These are phyloP conservation scores for Sinocyclocheilus anophthalmus DNA, from an alignment of 2,113 vertebrate species.

Conservation along the genomic window DNA sequence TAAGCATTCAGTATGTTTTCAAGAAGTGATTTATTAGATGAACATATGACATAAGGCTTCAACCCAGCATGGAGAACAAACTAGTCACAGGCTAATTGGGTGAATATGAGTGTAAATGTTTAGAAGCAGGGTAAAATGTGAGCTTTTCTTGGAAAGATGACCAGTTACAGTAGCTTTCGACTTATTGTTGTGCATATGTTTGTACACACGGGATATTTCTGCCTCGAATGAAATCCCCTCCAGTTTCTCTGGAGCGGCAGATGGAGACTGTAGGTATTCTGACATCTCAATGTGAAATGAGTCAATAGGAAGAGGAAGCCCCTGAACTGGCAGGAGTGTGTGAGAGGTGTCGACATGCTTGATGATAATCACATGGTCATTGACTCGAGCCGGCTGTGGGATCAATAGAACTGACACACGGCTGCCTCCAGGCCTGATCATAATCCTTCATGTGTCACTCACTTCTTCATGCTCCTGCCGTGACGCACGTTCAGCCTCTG, in stretches of 20 bases:
- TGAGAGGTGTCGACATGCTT: constrained; percentile 45
- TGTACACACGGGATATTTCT: constrained; percentile 28
- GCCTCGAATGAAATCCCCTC: background rate
- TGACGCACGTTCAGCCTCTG: background rate
- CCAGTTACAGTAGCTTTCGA: background rate
- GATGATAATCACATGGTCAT: constrained; percentile 57
- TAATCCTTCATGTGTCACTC: constrained; percentile 43
- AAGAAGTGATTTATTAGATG: background rate
- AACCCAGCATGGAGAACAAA: background rate
- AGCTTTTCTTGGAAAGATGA: background rate
- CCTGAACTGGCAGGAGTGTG: constrained; percentile 22
- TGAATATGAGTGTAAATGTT: background rate
- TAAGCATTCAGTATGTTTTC: background rate
- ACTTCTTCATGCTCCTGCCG: constrained; percentile 21
- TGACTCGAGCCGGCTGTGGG: constrained; percentile 43
- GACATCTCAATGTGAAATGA: constrained; percentile 48
- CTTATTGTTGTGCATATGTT: constrained; percentile 23
- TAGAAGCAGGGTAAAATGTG: background rate
- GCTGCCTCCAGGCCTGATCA: constrained; percentile 43
- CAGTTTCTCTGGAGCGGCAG: constrained; percentile 30
- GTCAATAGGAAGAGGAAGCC: constrained; percentile 40
- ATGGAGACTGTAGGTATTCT: constrained; percentile 46
- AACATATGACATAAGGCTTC: background rate
- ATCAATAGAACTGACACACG: constrained; percentile 51
- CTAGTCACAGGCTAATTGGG: background rate